phyloP scores from a whole-genome alignment of 2,113 vertebrate genomes.

The Geothlypis trichas region DNA sequence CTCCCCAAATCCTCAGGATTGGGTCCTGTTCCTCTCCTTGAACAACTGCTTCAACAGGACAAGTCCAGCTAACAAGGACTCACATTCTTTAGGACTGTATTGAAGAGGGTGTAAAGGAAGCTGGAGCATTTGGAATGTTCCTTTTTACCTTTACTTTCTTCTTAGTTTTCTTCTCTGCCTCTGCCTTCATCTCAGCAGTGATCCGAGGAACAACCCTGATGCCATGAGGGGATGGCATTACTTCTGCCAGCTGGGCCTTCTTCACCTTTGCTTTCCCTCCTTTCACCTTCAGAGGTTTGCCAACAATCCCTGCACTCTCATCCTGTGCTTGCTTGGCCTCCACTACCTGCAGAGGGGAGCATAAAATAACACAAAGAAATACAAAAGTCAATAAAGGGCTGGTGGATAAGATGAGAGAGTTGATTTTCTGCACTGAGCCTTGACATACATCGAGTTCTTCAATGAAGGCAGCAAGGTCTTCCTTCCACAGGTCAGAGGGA shows the following conservation, averaged over 20 bases:
- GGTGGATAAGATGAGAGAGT: neutral
- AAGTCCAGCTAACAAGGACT: neutral
- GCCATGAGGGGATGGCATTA: constrained; percentile 86
- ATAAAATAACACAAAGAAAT: neutral
- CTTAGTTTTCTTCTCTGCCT: constrained; percentile 84
- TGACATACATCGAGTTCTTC: constrained; percentile 85
- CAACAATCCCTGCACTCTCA: constrained; percentile 29
- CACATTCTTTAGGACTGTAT: neutral
- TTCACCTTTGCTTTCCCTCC: constrained; percentile 76
- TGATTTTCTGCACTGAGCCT: neutral
- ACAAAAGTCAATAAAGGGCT: neutral
- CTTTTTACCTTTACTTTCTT: constrained; percentile 85
- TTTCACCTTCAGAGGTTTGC: constrained; percentile 76
- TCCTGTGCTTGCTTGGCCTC: constrained; percentile 84
- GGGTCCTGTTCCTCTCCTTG: neutral
- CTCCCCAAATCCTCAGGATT: neutral
- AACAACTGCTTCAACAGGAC: neutral
- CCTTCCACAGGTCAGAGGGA: constrained; percentile 88
- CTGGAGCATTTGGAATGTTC: neutral
- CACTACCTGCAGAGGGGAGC: constrained; percentile 57
- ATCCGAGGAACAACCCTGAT: constrained; percentile 85
- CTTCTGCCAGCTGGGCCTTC: constrained; percentile 82
- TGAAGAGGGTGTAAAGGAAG: neutral
- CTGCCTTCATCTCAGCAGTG: constrained; percentile 91
- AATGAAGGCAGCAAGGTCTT: constrained; percentile 87